Evolutionary conservation across 2,113 vertebrate genomes (phyloP).

Genomic region (Oophaga pumilio): DNA sequence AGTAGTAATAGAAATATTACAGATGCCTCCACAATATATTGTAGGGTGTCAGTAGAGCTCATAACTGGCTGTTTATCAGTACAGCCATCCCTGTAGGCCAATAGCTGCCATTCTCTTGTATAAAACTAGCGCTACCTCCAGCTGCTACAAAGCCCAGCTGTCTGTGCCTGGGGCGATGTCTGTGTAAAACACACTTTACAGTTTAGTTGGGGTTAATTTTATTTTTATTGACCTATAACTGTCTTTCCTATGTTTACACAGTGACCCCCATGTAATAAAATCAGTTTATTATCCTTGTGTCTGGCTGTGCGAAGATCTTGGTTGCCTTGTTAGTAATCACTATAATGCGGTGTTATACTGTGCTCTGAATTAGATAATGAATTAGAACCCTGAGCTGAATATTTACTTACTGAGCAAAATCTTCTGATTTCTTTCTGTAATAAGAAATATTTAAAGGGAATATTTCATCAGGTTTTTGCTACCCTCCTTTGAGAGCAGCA

Average conservation of each 20-base stretch:
- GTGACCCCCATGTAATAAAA: slow-evolving; percentile 36
- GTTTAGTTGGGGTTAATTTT: slow-evolving; percentile 8
- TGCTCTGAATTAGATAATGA: not conserved
- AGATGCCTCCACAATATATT: not conserved
- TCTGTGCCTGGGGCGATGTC: not conserved
- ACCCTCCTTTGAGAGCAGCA: too few species aligned
- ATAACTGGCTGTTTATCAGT: not conserved
- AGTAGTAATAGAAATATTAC: not conserved
- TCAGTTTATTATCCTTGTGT: slow-evolving; percentile 18
- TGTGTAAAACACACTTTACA: slow-evolving; percentile 1
- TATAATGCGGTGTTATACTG: not conserved
- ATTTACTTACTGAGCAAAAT: not conserved
- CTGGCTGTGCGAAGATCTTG: not conserved
- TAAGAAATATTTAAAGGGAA: not conserved
- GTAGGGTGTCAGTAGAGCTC: not conserved
- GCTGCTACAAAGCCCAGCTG: slow-evolving; percentile 22
- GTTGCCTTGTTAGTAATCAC: slow-evolving; percentile 7
- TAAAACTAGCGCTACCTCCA: slow-evolving; percentile 10
- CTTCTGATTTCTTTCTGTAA: not conserved
- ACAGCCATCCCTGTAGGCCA: not conserved
- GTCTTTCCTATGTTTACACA: slow-evolving; percentile 34
- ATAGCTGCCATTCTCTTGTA: not conserved
- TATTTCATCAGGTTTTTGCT: not conserved
- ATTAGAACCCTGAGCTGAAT: not conserved
- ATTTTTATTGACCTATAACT: slow-evolving; percentile 41